phyloP scores from a whole-genome alignment of 2,888 invertebrate genomes.

The Polymixis lichenea region DNA sequence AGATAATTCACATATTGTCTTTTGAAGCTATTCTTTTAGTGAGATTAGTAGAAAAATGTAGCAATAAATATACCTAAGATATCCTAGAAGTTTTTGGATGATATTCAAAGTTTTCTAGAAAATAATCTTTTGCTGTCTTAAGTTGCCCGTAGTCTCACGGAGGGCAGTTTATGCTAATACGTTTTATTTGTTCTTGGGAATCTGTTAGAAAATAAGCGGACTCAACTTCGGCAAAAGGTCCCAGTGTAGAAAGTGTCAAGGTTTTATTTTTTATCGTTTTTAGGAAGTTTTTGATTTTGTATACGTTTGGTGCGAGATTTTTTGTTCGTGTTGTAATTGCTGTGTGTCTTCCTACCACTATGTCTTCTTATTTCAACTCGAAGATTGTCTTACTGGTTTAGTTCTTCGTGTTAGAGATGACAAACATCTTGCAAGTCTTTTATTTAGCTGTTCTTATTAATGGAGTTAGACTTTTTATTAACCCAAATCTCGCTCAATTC shows the following conservation, averaged over 20 bases:
- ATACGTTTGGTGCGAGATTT: no score
- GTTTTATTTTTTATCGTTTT: no score
- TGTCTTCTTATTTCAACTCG: no score
- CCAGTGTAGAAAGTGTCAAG: slow-evolving; percentile 26
- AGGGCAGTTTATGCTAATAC: slow-evolving; percentile 53
- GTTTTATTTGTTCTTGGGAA: slow-evolving; percentile 48
- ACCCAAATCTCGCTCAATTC: background rate
- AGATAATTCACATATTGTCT: slow-evolving; percentile 3
- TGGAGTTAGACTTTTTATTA: no score
- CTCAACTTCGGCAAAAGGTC: slow-evolving; percentile 34
- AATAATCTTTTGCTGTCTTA: slow-evolving; percentile 13
- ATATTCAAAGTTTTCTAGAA: slow-evolving; percentile 9
- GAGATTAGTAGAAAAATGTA: background rate
- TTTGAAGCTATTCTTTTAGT: background rate
- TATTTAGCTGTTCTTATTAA: no score
- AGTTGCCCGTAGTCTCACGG: slow-evolving; percentile 15
- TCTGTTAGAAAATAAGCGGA: slow-evolving; percentile 50
- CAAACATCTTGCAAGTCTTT: no score
- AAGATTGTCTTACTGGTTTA: no score
- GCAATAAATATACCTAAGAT: background rate
- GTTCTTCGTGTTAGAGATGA: no score
- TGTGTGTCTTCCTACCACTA: no score
- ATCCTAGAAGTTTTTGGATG: background rate
- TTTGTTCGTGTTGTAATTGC: no score
- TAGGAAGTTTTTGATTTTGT: background rate